These are phyloP conservation scores for Lagopus leucura DNA, from an alignment of 2,113 vertebrate genomes.

Conservation along the genomic window DNA sequence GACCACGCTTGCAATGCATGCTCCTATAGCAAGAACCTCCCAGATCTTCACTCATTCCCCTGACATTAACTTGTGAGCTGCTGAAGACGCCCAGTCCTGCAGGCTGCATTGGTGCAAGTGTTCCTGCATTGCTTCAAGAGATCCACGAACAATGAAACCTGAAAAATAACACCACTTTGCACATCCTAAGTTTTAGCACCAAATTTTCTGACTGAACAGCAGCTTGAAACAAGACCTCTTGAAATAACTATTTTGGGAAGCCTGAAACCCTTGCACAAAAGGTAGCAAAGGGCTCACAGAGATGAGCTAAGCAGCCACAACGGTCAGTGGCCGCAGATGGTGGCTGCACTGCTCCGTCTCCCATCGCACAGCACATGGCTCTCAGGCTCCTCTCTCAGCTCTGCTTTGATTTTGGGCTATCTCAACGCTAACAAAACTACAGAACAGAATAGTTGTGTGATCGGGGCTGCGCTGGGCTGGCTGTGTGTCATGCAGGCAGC, in stretches of 20 bases:
- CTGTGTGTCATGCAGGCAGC: neutral
- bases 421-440: neutral
- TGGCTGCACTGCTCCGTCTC: neutral
- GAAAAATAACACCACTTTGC: neutral
- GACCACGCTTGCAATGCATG: neutral
- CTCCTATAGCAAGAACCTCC: neutral
- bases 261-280: neutral
- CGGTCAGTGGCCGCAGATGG: neutral
- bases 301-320: neutral
- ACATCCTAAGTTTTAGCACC: neutral
- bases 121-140: neutral
- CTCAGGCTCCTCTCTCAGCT: neutral
- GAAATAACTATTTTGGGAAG: neutral
- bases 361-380: neutral
- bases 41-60: neutral
- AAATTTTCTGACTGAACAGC: neutral
- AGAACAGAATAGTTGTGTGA: neutral
- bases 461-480: neutral
- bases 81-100: neutral
- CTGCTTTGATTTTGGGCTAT: neutral
- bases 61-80: neutral
- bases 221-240: neutral
- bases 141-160: neutral
- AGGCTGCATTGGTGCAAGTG: neutral
- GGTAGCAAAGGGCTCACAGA: neutral